A percentile compares a stretch with the other conserved stretches of the same genome.
These are phyloP conservation scores for Melanotaenia parkinsoni DNA, from an alignment of 2,797 vertebrate genomes.

Conservation along the genomic window DNA sequence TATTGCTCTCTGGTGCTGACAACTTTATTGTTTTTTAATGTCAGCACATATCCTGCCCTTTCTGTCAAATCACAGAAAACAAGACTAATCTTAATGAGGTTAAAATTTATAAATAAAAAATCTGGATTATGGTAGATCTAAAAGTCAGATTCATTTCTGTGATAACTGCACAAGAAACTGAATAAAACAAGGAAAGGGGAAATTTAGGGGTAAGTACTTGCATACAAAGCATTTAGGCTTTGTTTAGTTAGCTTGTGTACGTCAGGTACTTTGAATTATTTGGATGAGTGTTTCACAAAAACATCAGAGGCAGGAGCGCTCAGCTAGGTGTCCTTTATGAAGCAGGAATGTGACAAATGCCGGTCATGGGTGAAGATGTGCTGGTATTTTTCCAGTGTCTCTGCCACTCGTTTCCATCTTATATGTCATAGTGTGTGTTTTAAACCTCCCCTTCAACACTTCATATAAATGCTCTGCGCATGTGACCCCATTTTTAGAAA, in stretches of 20 bases:
- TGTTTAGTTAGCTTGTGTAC: neutral
- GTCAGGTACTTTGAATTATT: neutral
- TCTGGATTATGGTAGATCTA: neutral
- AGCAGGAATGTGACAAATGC: conserved; percentile 73
- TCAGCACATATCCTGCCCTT: conserved; percentile 23
- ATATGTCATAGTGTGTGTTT: conserved; percentile 50
- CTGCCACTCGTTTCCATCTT: conserved; percentile 57
- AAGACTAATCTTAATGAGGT: conserved; percentile 11
- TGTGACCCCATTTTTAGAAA: conserved; percentile 7
- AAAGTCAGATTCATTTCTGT: neutral
- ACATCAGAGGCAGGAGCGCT: conserved; percentile 36
- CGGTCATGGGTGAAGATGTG: conserved; percentile 77
- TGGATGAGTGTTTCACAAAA: conserved; percentile 30
- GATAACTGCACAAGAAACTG: neutral
- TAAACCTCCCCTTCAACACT: conserved; percentile 53
- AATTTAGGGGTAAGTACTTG: neutral
- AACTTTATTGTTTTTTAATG: conserved; percentile 63
- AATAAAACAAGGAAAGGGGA: neutral
- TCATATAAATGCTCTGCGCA: conserved; percentile 9
- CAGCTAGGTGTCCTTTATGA: conserved; percentile 63
- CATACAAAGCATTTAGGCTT: neutral
- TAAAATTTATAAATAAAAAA: neutral
- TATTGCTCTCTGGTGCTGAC: conserved; percentile 47
- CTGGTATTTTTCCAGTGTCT: conserved; percentile 80
- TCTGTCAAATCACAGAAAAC: conserved; percentile 16